Base-by-base conservation (phyloP, 2,113 vertebrate genomes). In the Corynorhinus townsendii region DNA sequence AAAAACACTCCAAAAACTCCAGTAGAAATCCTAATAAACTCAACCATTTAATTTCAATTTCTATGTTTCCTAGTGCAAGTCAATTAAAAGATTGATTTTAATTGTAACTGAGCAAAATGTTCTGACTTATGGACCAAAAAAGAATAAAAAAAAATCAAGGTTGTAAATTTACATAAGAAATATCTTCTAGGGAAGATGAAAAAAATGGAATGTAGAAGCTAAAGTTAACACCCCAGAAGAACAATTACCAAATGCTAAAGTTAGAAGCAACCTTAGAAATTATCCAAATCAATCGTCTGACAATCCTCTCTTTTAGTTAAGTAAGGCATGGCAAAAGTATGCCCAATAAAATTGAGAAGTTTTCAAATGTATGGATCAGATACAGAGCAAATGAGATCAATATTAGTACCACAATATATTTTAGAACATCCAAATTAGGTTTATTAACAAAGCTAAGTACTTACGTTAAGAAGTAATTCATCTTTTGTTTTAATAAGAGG, bases 401-500 rank as follows among this genome's bases (percentile, higher is more conserved):
- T n/a, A 87, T 11, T 12, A n/a, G 45, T 52, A 84, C 26, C 16
- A 64, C 9, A 54, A 84, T 20, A 33, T 19, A 72, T 64, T 71
- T 90, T 45, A 77, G 77, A 92, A 84, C 22, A 91, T n/a, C 12
- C 30, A 93, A 84, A 80, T 69, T 35, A 66, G 72, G 68, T 33
- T 38, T 64, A 77, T 15, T 26, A 72, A 75, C n/a, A 93, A 33
- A 75, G 2, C 1, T 7, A 82, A 88, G 54, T 96, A 98, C 98
- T 98, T 98, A 98, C 98, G 8, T 98, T 96, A 97, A 98, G 11
- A 85, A 97, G 97, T 47, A 98, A 95, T 52, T 98, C 98, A 92
- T 98, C 98, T 95, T 98, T 98, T 69, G 97, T 98, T 97, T 96
- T 98, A 96, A 98, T 98, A 96, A 98, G 1, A 93, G 91, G 96